Evolutionary conservation across 2,113 vertebrate genomes (phyloP), one percentile per base, ranked within the genome.

Genomic region (Daphoenositta chrysoptera): DNA sequence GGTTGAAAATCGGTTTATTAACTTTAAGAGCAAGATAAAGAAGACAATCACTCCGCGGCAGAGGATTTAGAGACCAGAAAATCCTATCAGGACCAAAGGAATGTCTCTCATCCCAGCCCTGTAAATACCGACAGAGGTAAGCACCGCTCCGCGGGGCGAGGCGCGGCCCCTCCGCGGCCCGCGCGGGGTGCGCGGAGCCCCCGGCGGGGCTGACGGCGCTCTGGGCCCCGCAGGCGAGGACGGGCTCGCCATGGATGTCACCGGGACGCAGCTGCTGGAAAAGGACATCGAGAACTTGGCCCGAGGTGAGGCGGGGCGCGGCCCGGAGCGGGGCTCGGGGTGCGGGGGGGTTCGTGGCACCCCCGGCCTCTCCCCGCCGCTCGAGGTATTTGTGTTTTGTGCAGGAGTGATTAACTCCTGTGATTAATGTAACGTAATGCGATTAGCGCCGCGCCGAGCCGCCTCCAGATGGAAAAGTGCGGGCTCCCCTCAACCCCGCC

Each of bases 231-330:
- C 98, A 99, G 99, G 98, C 6, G 99, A 99, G 77, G 99, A 99
- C 42, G 97, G 97, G 80, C 97, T 99, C 63, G 95, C 98, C 95
- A 98, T 98, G 91, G 98, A 99, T 85, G 98, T 98, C 92, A 96
- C 98, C 35, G 98, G 97, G 96, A 98, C 99, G 60, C 98, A 97
- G 65, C 92, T 98, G 89, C 79, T 98, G 80, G 98, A 99, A 64
- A 99, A 99, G 93, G 98, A 99, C 78, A 98, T 99, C 72, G 99
- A 99, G 96, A 99, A 98, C 94, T 97, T 99, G 98, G 99, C 99
- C 30, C 99, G 99, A 99, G 99, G 99, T 99, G 95, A 97, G 98
- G 70, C 6, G 9, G 53, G 24, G 23, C 31, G 42, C n/a, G 23
- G 15, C 47, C 76, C 19, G 42, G n/a, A 37, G 53, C 23, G 47